Conservation (phyloP, 2,888 invertebrate species). For the Agrypnus murinus region DNA sequence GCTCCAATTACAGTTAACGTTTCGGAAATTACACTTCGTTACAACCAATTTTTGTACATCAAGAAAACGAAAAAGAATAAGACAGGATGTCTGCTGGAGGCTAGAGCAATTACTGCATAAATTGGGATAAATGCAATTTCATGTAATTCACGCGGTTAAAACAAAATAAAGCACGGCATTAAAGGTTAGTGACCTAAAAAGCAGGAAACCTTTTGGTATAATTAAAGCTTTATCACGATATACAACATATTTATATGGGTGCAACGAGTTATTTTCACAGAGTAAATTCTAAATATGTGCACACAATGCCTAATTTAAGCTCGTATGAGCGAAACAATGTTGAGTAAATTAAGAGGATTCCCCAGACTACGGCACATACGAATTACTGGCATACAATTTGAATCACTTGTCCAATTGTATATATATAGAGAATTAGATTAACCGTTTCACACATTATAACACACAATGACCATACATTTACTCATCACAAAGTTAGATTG, state of each 20-base stretch:
- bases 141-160: slow-evolving; percentile 28
- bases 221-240: slow-evolving; percentile 42
- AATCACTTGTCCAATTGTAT: slow-evolving; percentile 40
- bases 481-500: slow-evolving; percentile 2
- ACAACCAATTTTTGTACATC: not conserved
- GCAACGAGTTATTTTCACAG: slow-evolving; percentile 42
- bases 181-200: slow-evolving; percentile 29
- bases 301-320: slow-evolving; percentile 46
- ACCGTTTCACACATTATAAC: slow-evolving; percentile 39
- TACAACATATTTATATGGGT: slow-evolving; percentile 31
- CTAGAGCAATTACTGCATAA: slow-evolving; percentile 19
- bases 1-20: slow-evolving; percentile 1
- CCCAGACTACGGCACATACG: slow-evolving; percentile 38
- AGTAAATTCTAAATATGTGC: slow-evolving; percentile 45
- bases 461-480: slow-evolving; percentile 34
- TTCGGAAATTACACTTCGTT: slow-evolving; percentile 2
- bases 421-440: slow-evolving; percentile 39
- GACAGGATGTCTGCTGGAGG: slow-evolving; percentile 9
- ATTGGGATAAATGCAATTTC: slow-evolving; percentile 36
- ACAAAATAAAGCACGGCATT: slow-evolving; percentile 29
- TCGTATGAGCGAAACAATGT: slow-evolving; percentile 36
- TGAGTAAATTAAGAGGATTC: slow-evolving; percentile 43
- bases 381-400: slow-evolving; percentile 37
- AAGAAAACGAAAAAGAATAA: not conserved
- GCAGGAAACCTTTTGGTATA: slow-evolving; percentile 37